A percentile compares a stretch with the other conserved stretches of the same genome.
Conservation (phyloP, 2,797 vertebrate genomes). For the Chaetophractus vellerosus region DNA sequence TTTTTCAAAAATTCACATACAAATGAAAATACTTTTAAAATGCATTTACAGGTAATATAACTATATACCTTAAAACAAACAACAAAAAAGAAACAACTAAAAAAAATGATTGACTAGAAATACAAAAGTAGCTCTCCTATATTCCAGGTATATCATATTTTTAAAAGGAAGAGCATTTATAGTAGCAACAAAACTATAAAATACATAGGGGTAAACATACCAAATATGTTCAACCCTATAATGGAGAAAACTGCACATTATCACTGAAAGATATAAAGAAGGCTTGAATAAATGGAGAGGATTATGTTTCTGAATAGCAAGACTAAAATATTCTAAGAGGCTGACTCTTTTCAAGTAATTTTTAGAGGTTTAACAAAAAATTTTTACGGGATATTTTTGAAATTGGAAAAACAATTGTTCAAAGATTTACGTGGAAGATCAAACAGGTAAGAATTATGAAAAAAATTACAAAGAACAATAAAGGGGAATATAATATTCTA, state of each 20-base stretch:
- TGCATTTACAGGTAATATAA: slow-evolving; percentile 26
- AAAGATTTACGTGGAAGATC: slow-evolving; percentile 34
- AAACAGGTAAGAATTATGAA: slow-evolving; percentile 35
- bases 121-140: not conserved
- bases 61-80: not conserved
- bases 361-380: slow-evolving; percentile 22
- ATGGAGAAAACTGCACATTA: slow-evolving; percentile 1
- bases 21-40: slow-evolving; percentile 24
- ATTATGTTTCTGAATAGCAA: not conserved
- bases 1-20: not conserved
- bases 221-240: slow-evolving; percentile 18
- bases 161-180: slow-evolving; percentile 50
- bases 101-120: slow-evolving; percentile 45
- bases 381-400: not conserved
- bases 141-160: not conserved
- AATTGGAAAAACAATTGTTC: not conserved
- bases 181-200: slow-evolving; percentile 6
- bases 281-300: slow-evolving; percentile 25
- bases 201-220: not conserved
- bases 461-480: not conserved
- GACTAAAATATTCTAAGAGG: slow-evolving; percentile 23
- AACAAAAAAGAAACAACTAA: not conserved
- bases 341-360: not conserved
- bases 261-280: slow-evolving; percentile 15
- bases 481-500: not conserved